Conservation (phyloP, 1,140 invertebrate species). For the Antheraea mylitta region DNA sequence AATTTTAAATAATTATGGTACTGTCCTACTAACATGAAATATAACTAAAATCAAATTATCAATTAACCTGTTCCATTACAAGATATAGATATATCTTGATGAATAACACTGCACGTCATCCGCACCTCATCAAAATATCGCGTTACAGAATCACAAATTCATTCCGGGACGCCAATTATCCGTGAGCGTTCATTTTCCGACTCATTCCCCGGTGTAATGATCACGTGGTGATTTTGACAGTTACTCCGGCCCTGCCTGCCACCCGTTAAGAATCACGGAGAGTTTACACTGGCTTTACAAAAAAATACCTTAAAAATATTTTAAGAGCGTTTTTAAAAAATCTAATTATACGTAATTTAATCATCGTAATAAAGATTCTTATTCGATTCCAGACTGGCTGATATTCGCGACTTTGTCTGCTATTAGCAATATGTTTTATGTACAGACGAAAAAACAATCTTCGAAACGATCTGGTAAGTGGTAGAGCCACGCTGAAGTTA, state of each 20-base stretch:
- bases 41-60: background rate
- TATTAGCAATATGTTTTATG: no score
- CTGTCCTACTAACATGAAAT: background rate
- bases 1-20: no score
- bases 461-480: no score
- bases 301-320: background rate
- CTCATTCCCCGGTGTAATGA: slow-evolving; percentile 72
- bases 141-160: slow-evolving; percentile 70
- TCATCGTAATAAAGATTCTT: no score
- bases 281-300: background rate
- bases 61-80: background rate
- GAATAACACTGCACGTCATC: slow-evolving; percentile 36
- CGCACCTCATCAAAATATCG: slow-evolving; percentile 72
- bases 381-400: no score
- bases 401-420: no score
- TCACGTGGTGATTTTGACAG: slow-evolving; percentile 76
- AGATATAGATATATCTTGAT: background rate
- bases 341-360: no score
- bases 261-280: slow-evolving; percentile 9
- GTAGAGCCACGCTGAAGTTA: no score
- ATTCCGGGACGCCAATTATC: slow-evolving; percentile 69
- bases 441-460: no score
- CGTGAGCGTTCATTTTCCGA: slow-evolving; percentile 70
- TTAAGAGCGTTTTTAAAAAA: no score
- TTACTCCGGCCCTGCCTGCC: slow-evolving; percentile 31